These are phyloP conservation scores for Champsocephalus gunnari DNA, from an alignment of 2,797 vertebrate species.

Conservation along the genomic window DNA sequence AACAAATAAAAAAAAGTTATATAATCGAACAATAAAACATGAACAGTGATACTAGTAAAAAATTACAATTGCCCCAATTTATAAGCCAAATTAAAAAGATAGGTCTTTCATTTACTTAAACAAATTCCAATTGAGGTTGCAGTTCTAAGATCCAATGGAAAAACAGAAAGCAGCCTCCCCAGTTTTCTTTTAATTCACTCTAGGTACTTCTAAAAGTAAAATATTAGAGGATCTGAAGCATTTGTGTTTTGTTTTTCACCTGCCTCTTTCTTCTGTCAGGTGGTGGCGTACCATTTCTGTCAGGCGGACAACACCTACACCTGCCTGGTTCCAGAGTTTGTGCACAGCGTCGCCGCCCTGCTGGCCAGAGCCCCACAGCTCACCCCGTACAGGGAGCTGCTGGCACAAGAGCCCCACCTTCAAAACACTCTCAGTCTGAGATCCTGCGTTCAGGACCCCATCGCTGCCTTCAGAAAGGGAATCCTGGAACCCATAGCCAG, in stretches of 20 bases:
- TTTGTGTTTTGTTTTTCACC: neutral
- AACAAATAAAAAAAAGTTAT: too few species aligned
- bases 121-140: too few species aligned
- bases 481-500: conserved; percentile 90
- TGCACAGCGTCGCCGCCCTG: conserved; percentile 96
- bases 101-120: too few species aligned
- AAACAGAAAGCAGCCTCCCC: neutral
- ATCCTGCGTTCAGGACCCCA: conserved; percentile 97
- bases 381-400: conserved; percentile 90
- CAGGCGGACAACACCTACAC: conserved; percentile 99
- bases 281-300: conserved; percentile 98
- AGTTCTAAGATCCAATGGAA: too few species aligned
- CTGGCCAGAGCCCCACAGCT: conserved; percentile 92
- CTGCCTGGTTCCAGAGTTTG: conserved; percentile 97
- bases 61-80: too few species aligned
- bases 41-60: too few species aligned
- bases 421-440: conserved; percentile 96
- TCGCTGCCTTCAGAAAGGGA: conserved; percentile 91
- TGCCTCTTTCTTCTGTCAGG: conserved; percentile 79
- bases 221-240: too few species aligned
- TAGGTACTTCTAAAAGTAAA: too few species aligned
- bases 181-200: too few species aligned
- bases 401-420: conserved; percentile 90
- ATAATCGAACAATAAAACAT: too few species aligned
- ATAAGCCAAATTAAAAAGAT: too few species aligned